Base-by-base conservation (phyloP, 2,113 vertebrate species). In the Xenopus tropicalis region DNA sequence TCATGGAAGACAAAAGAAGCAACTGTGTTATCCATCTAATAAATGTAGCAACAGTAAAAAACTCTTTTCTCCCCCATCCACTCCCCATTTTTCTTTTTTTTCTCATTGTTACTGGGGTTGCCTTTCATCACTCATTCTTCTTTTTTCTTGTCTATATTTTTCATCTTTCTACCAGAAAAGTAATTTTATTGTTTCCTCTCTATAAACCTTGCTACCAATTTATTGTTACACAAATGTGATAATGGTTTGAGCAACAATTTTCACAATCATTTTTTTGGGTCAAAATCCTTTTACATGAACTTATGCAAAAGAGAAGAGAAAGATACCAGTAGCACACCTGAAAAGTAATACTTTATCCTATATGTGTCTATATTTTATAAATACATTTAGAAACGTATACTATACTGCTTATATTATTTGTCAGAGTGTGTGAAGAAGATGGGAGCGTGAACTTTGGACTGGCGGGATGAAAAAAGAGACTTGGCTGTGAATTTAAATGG, bases 11-110 rank as follows among this genome's bases (percentile, higher is more conserved):
- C 64, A 67, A 21, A 67, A 37, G 29, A 73, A 51, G 54, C 46
- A 58, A 65, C 21, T 66, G 14, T 66, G 64, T 67, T 74, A 74
- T 67, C 72, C 72, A 74, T 67, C 64, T 74, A 74, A 74, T 58
- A 74, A 74, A 74, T 74, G 64, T 51, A 74, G 59, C 64, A 74
- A 67, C 12, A 61, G 51, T 22, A 74, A 42, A 74, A 67, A 61
- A 46, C 13, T n/a, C 21, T 23, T 24, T 24, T 24, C 22, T 25
- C 23, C 46, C 5, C 46, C 46, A 48, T 48, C 14, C 46, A 48
- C 22, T 61, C 71, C 48, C 12, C 56, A 17, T 44, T 51, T 43
- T 19, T 37, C 22, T 44, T 51, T 23, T 19, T 42, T 21, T 61
- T 67, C 58, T 68, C 37, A 24, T 52, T 19, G 21, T 52, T 56